phyloP scores from a whole-genome alignment of 2,113 vertebrate species.

The Corythoichthys intestinalis region DNA sequence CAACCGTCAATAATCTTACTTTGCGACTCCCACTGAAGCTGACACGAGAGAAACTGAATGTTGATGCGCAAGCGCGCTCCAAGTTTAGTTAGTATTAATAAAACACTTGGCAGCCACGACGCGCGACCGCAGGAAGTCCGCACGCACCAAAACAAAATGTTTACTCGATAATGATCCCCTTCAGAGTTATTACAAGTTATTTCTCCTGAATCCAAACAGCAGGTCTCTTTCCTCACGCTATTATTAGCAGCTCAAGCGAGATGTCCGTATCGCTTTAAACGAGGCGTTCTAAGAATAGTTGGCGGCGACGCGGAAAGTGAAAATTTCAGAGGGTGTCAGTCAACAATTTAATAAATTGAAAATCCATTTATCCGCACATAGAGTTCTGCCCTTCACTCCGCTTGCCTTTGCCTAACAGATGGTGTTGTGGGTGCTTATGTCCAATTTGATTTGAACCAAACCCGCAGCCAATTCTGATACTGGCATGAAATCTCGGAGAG shows the following conservation, averaged over 20 bases:
- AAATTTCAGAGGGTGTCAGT: constrained; percentile 68
- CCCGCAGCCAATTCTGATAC: constrained; percentile 78
- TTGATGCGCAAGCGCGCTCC: background rate
- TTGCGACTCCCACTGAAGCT: constrained; percentile 55
- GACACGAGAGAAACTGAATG: background rate
- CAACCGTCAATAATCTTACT: constrained; percentile 62
- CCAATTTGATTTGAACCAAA: constrained; percentile 84
- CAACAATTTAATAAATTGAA: constrained; percentile 73
- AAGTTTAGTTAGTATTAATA: constrained; percentile 48
- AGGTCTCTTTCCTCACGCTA: constrained; percentile 21
- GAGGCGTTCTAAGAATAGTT: constrained; percentile 51
- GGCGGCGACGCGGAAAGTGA: constrained; percentile 45
- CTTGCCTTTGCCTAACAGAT: constrained; percentile 76
- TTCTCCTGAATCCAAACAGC: constrained; percentile 26
- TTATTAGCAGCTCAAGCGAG: constrained; percentile 27
- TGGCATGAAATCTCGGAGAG: constrained; percentile 73
- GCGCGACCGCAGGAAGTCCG: background rate
- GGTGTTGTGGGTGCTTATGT: constrained; percentile 83
- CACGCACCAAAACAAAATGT: background rate
- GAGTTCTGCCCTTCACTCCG: constrained; percentile 77
- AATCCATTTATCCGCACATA: constrained; percentile 74
- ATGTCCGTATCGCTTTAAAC: constrained; percentile 41
- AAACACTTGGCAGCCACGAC: constrained; percentile 3
- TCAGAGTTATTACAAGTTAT: no score
- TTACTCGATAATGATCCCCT: no score